Evolutionary conservation across 2,113 vertebrate species (phyloP), one percentile per base, ranked within the genome.

Genomic region (Sceloporus tristichus): DNA sequence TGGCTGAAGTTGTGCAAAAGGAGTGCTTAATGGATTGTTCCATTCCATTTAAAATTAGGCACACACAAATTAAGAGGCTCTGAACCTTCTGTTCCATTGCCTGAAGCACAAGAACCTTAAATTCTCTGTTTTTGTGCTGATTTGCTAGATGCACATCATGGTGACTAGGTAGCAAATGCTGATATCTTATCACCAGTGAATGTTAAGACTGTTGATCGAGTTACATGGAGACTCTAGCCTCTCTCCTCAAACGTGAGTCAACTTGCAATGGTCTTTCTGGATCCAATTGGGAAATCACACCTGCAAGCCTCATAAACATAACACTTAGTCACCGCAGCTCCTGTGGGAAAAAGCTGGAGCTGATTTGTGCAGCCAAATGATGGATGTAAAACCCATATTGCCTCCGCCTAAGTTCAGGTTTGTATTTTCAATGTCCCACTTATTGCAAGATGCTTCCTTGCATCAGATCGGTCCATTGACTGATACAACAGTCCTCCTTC

Each of bases 251-350:
- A 10, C 48, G 74, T 91, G 96, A 95, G 89, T 90, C 89, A 91
- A 90, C 91, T 95, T 91, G 95, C 91, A 84, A 4, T 21, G 70
- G 85, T 87, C 92, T 91, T 91, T 65, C 87, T 90, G 40, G 59
- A 65, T 54, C 38, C 62, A 34, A 88, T 91, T 92, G 88, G 90
- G 92, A 94, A 0, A 88, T 84, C 3, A 9, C 68, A 93, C 88
- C 84, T 89, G 16, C 84, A 34, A 90, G 77, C 48, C 85, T 92
- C 85, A 42, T 38, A 59, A 59, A 74, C 54, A 29, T 4, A 78
- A 56, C 40, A 40, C 40, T 40, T 66, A 76, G 29, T n/a, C 68
- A 71, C 27, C 62, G 70, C 87, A 25, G 27, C 73, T 91, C 84
- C 78, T 91, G 90, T 94, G 88, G 85, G 88, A 87, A 92, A 88